phyloP scores from a whole-genome alignment of 1,140 invertebrate species.

The Daktulosphaira vitifoliae region DNA sequence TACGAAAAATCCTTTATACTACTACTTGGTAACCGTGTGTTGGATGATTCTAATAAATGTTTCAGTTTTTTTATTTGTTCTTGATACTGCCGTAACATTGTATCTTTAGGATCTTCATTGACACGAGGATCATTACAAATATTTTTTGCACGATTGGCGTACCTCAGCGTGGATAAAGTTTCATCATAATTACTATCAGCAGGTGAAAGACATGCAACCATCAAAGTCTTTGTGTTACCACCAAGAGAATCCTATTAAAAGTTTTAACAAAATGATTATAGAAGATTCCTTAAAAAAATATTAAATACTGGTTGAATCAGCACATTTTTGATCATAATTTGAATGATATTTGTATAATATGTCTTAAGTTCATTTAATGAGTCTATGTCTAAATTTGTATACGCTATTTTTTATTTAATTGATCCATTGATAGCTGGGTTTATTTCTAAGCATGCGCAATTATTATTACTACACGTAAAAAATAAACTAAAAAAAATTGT shows the following conservation, averaged over 20 bases:
- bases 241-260: conserved; percentile 70
- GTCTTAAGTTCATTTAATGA: no score
- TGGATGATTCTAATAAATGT: conserved; percentile 51
- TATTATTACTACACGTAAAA: no score
- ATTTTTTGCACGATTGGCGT: conserved; percentile 85
- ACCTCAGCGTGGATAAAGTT: conserved; percentile 76
- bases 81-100: conserved; percentile 77
- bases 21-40: neutral
- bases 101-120: conserved; percentile 92
- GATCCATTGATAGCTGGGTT: no score
- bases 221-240: conserved; percentile 87
- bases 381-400: no score
- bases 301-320: no score
- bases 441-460: no score
- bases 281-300: no score
- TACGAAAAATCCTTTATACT: neutral
- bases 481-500: no score
- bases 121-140: conserved; percentile 87
- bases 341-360: no score
- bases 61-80: conserved; percentile 71
- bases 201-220: conserved; percentile 88
- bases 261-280: no score
- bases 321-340: no score
- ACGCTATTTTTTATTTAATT: no score
- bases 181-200: conserved; percentile 85